phyloP scores from a whole-genome alignment of 2,888 invertebrate species.

The Epistrophe eligans region DNA sequence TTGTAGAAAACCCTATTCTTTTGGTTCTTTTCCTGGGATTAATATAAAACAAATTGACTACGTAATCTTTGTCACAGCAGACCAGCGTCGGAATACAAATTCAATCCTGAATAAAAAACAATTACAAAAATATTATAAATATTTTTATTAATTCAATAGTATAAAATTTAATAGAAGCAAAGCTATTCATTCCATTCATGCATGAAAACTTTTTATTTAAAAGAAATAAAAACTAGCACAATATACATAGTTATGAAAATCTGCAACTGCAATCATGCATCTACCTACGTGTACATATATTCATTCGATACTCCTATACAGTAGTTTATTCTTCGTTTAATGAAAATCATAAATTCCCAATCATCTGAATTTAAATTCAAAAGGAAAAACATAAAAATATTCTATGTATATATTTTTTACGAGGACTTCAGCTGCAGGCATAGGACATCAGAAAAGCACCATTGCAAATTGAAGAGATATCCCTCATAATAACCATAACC shows the following conservation, averaged over 20 bases:
- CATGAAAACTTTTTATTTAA: too few relatives aligned
- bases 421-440: constrained; percentile 52
- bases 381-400: constrained; percentile 20
- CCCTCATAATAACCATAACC: constrained; percentile 66
- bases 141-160: neutral
- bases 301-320: neutral
- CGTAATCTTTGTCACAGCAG: too few relatives aligned
- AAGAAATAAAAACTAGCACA: neutral
- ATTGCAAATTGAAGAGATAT: constrained; percentile 61
- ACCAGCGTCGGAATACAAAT: too few relatives aligned
- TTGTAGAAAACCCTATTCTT: too few relatives aligned
- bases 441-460: constrained; percentile 38
- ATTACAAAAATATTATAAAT: neutral
- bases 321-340: constrained; percentile 37
- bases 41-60: too few relatives aligned
- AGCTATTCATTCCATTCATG: neutral
- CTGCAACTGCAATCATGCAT: neutral
- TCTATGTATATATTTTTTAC: constrained; percentile 39
- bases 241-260: neutral
- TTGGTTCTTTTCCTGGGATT: too few relatives aligned
- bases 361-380: constrained; percentile 53
- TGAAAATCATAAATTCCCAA: constrained; percentile 68
- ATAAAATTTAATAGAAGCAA: neutral
- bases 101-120: neutral
- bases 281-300: neutral